Conservation (phyloP, 2,113 vertebrate genomes). For the Coreoperca whiteheadi region DNA sequence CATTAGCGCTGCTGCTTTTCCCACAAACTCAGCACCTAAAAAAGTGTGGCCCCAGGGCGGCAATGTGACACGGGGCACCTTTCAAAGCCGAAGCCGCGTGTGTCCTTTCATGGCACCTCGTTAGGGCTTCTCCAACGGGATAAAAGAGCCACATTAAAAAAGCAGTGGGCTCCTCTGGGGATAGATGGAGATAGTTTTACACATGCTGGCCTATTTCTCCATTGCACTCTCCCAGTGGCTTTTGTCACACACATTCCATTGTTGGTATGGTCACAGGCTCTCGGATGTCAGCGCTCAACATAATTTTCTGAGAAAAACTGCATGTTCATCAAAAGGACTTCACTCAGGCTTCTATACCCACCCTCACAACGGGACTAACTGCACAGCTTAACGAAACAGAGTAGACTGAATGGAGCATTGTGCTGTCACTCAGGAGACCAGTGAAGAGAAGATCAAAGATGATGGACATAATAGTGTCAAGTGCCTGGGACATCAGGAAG, state of each 20-base stretch:
- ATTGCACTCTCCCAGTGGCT: constrained; percentile 73
- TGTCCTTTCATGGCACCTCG: constrained; percentile 86
- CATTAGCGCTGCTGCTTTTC: constrained; percentile 86
- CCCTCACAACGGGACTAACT: constrained; percentile 50
- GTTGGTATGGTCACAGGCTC: constrained; percentile 83
- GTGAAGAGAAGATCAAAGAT: constrained; percentile 61
- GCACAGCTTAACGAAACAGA: constrained; percentile 55
- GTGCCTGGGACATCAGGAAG: constrained; percentile 32
- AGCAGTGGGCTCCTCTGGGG: constrained; percentile 76
- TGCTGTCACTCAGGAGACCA: constrained; percentile 59
- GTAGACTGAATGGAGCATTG: constrained; percentile 54
- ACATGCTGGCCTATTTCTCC: constrained; percentile 75
- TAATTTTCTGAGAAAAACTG: constrained; percentile 68
- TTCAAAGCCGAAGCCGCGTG: constrained; percentile 83
- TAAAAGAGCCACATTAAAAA: constrained; percentile 83
- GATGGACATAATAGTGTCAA: constrained; percentile 54
- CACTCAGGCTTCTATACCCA: constrained; percentile 27
- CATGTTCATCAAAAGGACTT: constrained; percentile 60
- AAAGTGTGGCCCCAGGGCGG: constrained; percentile 80
- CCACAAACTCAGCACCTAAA: constrained; percentile 88
- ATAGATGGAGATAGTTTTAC: constrained; percentile 81
- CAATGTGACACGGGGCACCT: constrained; percentile 87
- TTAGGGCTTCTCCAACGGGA: constrained; percentile 80
- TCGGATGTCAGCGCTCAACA: constrained; percentile 76
- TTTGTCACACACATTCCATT: constrained; percentile 84